phyloP scores from a whole-genome alignment of 2,888 invertebrate genomes.

The Ennomos quercinarius region DNA sequence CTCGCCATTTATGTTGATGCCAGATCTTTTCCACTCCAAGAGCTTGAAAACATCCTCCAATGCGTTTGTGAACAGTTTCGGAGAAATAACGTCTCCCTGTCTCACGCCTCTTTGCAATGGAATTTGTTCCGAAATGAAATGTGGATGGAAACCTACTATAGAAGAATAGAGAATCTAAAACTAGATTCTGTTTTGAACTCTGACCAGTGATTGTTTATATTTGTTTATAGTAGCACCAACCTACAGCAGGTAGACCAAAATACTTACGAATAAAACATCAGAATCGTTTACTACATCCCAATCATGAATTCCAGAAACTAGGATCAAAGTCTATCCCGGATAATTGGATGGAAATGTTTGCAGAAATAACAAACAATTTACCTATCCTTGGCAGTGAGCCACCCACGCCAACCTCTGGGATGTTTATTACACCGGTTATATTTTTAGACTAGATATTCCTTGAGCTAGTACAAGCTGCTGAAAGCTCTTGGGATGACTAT shows the following conservation, averaged over 20 bases:
- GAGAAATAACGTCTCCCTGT: no score
- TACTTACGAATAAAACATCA: neutral
- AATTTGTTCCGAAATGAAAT: no score
- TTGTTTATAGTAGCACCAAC: no score
- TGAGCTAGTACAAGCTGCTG: neutral
- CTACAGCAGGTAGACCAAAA: neutral
- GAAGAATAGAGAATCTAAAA: no score
- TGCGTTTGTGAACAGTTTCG: no score
- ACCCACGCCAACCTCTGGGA: constrained; percentile 13
- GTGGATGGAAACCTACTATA: no score
- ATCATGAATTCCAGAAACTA: constrained; percentile 14
- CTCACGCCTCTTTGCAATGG: no score
- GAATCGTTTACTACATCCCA: constrained; percentile 5
- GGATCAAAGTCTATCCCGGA: constrained; percentile 8
- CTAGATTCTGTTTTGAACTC: no score
- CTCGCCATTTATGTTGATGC: no score
- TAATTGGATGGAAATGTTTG: constrained; percentile 16
- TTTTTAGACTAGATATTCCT: constrained; percentile 7
- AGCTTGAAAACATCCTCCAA: no score
- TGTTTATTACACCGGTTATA: constrained; percentile 8
- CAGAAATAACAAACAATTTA: constrained; percentile 27
- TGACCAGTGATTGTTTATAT: no score
- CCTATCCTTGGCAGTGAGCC: constrained; percentile 19
- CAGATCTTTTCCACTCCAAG: no score
- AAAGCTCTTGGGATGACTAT: neutral